Conservation (phyloP, 2,888 invertebrate genomes). For the Oscheius sp. region DNA sequence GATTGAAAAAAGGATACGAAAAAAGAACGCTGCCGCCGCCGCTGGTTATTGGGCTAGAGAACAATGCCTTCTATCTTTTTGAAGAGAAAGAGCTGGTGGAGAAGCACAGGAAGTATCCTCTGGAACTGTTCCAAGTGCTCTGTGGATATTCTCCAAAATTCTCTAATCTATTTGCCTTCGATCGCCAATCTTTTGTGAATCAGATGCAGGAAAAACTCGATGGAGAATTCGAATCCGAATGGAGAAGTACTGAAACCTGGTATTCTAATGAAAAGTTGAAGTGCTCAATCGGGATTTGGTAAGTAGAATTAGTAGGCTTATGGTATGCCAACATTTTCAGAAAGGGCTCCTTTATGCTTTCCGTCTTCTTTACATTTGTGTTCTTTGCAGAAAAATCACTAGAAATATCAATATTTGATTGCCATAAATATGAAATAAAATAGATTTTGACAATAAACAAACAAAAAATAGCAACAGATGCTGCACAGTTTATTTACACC, state of each 20-base stretch:
- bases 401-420: too few relatives aligned
- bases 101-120: not conserved
- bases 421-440: too few relatives aligned
- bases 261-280: slow-evolving; percentile 2
- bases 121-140: slow-evolving; percentile 16
- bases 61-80: not conserved
- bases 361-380: too few relatives aligned
- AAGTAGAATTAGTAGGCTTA: too few relatives aligned
- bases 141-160: not conserved
- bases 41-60: not conserved
- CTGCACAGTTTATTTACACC: too few relatives aligned
- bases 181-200: not conserved
- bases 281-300: slow-evolving; percentile 4
- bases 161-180: not conserved
- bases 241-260: not conserved
- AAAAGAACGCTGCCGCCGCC: too few relatives aligned
- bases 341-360: too few relatives aligned
- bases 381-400: too few relatives aligned
- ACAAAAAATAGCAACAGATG: too few relatives aligned
- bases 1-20: not conserved
- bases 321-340: too few relatives aligned
- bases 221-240: not conserved
- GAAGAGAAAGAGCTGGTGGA: not conserved
- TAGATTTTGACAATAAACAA: too few relatives aligned
- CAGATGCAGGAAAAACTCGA: not conserved